These are phyloP conservation scores for Colletes collaris DNA, from an alignment of 2,888 invertebrate genomes.

Conservation along the genomic window DNA sequence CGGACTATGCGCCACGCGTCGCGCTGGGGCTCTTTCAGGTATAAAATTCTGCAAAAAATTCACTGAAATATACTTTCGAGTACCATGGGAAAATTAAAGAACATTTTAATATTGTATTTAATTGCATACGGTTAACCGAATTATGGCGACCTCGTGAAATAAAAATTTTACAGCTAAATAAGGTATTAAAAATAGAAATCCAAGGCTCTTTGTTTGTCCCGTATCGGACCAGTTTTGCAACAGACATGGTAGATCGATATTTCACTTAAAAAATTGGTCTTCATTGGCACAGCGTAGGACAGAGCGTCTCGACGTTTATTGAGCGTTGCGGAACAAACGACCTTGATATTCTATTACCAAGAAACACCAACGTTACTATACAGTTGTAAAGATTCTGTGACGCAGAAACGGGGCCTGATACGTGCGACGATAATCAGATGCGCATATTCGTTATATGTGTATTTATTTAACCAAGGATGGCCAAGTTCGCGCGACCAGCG, in stretches of 20 bases:
- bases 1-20: too few relatives aligned
- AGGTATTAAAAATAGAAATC: constrained; percentile 44
- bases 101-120: too few relatives aligned
- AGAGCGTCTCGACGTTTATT: neutral
- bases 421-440: constrained; percentile 26
- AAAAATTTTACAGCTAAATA: constrained; percentile 16
- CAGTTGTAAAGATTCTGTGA: neutral
- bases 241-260: too few relatives aligned
- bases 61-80: too few relatives aligned
- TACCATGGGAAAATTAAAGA: too few relatives aligned
- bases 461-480: constrained; percentile 12
- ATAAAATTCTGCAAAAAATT: too few relatives aligned
- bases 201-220: neutral
- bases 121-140: too few relatives aligned
- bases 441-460: neutral
- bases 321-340: constrained; percentile 9
- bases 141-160: too few relatives aligned
- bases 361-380: neutral
- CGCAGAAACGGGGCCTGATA: constrained; percentile 5
- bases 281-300: neutral
- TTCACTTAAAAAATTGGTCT: neutral
- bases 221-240: neutral
- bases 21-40: too few relatives aligned
- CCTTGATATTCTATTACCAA: constrained; percentile 14
- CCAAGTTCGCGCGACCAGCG: neutral